Percentiles rank a stretch among this genome's conserved stretches.
Evolutionary conservation across 1,140 invertebrate species (phyloP).

Genomic region (Patella vulgata): DNA sequence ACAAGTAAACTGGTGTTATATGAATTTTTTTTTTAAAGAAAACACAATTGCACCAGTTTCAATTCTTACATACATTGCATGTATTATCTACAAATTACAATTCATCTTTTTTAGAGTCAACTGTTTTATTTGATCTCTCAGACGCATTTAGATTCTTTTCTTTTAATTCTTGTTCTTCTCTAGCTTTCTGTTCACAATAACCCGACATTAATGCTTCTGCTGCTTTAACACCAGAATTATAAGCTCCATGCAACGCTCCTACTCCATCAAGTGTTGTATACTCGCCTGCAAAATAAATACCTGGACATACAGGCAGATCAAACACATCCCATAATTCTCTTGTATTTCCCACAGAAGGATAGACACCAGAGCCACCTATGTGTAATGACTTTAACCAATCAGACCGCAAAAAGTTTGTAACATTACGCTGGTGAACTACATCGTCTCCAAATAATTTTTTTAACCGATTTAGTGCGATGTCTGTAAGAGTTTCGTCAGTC

Average conservation of each 20-base stretch:
- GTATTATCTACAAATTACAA: slow-evolving; percentile 12
- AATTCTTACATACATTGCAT: no score
- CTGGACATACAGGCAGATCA: slow-evolving; percentile 39
- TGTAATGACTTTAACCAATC: slow-evolving; percentile 40
- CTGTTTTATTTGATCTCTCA: no score
- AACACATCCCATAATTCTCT: slow-evolving; percentile 33
- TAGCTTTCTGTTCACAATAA: slow-evolving; percentile 24
- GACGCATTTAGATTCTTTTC: no score
- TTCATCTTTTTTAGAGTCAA: slow-evolving; percentile 20
- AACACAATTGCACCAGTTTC: no score
- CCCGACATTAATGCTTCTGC: slow-evolving; percentile 36
- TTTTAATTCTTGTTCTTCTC: slow-evolving; percentile 15
- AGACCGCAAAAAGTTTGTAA: slow-evolving; percentile 34
- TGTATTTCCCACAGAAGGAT: slow-evolving; percentile 40
- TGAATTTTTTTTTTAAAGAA: no score
- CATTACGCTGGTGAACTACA: slow-evolving; percentile 22
- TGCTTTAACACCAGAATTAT: slow-evolving; percentile 42
- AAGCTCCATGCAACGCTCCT: slow-evolving; percentile 47
- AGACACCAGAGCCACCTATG: slow-evolving; percentile 33
- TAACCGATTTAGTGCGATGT: slow-evolving; percentile 28
- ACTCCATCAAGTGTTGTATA: slow-evolving; percentile 33
- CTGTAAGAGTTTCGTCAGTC: slow-evolving; percentile 32
- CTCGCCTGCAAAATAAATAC: slow-evolving; percentile 52
- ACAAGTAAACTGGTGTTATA: no score
- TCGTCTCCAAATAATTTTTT: slow-evolving; percentile 40